These are phyloP conservation scores for Phylloscopus collybita DNA, from an alignment of 2,797 vertebrate genomes.

Conservation along the genomic window DNA sequence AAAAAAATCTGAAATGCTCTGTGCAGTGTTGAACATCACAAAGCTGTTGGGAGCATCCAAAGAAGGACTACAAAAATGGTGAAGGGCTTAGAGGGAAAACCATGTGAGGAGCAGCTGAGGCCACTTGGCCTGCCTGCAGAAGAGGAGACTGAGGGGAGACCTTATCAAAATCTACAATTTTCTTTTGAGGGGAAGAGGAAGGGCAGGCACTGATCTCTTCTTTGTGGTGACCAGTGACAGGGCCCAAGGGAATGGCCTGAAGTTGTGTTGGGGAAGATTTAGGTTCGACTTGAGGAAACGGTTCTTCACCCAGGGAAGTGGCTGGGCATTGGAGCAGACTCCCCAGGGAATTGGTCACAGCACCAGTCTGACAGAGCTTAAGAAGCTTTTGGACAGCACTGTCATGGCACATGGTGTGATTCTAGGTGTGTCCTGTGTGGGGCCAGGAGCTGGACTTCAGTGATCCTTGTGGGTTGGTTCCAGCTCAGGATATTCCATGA, in stretches of 20 bases:
- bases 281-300: no score
- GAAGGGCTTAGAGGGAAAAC: not conserved
- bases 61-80: not conserved
- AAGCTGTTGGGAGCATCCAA: not conserved
- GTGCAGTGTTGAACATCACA: not conserved
- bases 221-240: not conserved
- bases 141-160: not conserved
- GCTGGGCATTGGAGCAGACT: not conserved
- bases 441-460: not conserved
- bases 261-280: not conserved
- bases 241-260: not conserved
- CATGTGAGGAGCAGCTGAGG: not conserved
- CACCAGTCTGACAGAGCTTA: not conserved
- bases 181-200: fast-evolving
- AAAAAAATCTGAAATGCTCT: not conserved
- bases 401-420: not conserved
- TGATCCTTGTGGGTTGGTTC: not conserved
- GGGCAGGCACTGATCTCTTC: not conserved
- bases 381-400: not conserved
- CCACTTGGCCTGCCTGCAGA: not conserved
- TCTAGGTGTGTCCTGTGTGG: not conserved
- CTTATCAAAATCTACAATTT: not conserved
- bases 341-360: not conserved
- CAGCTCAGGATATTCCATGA: not conserved
- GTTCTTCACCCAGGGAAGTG: not conserved